Evolutionary conservation across 2,113 vertebrate species (phyloP), one percentile per base, ranked within the genome.

Genomic region (Panurus biarmicus): DNA sequence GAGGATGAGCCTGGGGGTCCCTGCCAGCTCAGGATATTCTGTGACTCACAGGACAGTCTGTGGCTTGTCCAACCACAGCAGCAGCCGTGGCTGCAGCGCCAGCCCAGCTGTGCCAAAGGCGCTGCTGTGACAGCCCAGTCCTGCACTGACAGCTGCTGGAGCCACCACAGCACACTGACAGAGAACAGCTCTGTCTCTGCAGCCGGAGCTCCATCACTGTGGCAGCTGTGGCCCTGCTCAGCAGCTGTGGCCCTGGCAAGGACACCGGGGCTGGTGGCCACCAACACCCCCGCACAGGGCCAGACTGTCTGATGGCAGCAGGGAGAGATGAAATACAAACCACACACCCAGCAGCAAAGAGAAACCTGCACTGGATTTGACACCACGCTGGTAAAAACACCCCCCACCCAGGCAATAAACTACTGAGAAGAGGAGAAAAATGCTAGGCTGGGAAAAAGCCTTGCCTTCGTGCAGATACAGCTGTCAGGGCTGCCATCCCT

Each of bases 171-270:
- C 10, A 14, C 40, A 40, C 40, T n/a, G n/a, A 42, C 40, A 42
- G 40, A 42, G 92, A 33, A 38, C 61, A 67, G 7, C 71, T 18
- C 72, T 78, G 82, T 14, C 48, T 62, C 26, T 21, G 4, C 93
- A 33, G 74, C 92, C 93, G 96, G 64, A 92, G 79, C 83, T 94
- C 88, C 17, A 7, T 33, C 78, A 14, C 70, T 17, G 29, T 25
- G 26, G 0, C 10, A 74, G 54, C 42, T 58, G 71, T 28, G 76
- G 74, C 71, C 40, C 56, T 51, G 85, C 74, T 78, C 60, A 47
- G 12, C 96, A 96, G 81, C 86, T 95, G 96, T 42, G 93, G 56
- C 60, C 75, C 78, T 93, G 94, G 87, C 87, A 94, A n/a, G 35
- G 44, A 38, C 64, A 13, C 33, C 69, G 12, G 26, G 70, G 76